These are phyloP conservation scores for Manacus vitellinus DNA, from an alignment of 2,113 vertebrate species.

Conservation along the genomic window DNA sequence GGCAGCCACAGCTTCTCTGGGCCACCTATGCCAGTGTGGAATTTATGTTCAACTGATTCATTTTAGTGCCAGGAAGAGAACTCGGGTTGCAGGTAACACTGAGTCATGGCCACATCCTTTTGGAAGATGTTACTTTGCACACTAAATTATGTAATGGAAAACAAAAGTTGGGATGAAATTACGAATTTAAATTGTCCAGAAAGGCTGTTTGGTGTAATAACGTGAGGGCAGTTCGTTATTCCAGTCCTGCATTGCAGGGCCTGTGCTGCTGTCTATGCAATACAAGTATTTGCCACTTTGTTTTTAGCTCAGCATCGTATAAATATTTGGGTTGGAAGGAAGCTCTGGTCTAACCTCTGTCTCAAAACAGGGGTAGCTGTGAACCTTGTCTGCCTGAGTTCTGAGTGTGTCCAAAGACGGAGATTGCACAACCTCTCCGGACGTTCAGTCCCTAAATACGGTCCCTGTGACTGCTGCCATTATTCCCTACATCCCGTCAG, in stretches of 20 bases:
- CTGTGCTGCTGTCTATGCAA: not conserved
- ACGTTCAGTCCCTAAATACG: not conserved
- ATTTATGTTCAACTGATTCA: not conserved
- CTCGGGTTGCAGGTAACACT: not conserved
- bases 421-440: not conserved
- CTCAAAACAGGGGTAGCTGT: not conserved
- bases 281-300: not conserved
- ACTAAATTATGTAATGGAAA: not conserved
- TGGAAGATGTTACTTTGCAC: not conserved
- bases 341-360: not conserved
- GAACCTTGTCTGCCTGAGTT: not conserved
- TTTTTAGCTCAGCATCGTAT: not conserved
- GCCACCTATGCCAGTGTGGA: not conserved
- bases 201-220: not conserved
- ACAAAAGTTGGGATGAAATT: not conserved
- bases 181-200: not conserved
- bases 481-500: not conserved
- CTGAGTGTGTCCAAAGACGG: not conserved
- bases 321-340: slow-evolving; percentile 46
- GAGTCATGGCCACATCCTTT: not conserved
- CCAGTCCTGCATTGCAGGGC: not conserved
- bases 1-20: not conserved
- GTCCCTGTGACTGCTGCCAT: not conserved
- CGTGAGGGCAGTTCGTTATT: not conserved
- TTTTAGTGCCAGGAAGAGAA: not conserved